Conservation (phyloP, 2,888 invertebrate species). For the Hydropsyche betteni region DNA sequence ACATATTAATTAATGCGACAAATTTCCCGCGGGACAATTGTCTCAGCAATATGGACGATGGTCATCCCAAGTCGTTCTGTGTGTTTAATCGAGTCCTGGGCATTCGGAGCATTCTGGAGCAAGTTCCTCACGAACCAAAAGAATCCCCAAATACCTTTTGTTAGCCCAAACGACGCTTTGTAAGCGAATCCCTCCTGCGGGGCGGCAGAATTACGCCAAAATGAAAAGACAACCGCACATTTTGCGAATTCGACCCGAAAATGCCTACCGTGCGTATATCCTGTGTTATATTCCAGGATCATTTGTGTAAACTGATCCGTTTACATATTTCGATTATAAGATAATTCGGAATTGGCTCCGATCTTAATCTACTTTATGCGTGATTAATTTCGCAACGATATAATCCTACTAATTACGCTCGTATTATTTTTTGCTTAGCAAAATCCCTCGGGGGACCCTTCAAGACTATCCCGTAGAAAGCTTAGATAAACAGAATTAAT, state of each 20-base stretch:
- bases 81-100: conserved; percentile 15
- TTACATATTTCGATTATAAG: no score
- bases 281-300: no score
- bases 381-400: background rate
- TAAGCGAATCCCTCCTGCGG: conserved; percentile 1
- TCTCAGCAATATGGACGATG: background rate
- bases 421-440: background rate
- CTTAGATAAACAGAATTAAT: conserved; percentile 6
- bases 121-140: background rate
- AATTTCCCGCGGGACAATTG: conserved; percentile 18
- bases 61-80: background rate
- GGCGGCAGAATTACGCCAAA: background rate
- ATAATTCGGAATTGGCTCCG: no score
- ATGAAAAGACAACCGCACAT: conserved; percentile 4
- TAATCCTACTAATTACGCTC: background rate
- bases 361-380: no score
- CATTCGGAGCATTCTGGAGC: conserved; percentile 10
- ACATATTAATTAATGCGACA: background rate
- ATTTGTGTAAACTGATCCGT: no score
- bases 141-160: conserved; percentile 30
- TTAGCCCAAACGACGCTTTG: conserved; percentile 18
- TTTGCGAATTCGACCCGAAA: no score
- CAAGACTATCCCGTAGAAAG: background rate
- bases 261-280: no score
- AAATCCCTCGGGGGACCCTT: background rate